Evolutionary conservation across 2,888 invertebrate species (phyloP).

Genomic region (Trachelus troglodyta): DNA sequence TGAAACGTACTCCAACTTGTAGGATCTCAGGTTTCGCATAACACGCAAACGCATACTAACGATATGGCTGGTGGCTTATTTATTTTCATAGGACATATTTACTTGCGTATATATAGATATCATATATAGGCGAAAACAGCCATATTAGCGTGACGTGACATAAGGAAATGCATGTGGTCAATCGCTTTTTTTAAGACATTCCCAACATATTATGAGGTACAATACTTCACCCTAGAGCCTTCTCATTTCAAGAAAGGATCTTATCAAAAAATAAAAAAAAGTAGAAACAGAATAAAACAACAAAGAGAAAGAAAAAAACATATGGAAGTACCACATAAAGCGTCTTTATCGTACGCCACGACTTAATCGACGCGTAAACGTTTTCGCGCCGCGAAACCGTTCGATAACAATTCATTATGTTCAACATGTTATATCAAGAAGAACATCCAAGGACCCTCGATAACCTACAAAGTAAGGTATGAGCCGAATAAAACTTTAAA

Average conservation of each 20-base stretch:
- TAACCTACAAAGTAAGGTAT: no score
- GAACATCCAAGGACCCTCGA: no score
- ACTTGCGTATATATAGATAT: slow-evolving; percentile 10
- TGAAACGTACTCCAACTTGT: not conserved
- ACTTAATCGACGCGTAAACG: not conserved
- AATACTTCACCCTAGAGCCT: not conserved
- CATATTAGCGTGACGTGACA: slow-evolving; percentile 10
- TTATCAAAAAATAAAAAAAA: not conserved
- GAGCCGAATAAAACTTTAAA: no score
- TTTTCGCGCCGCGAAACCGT: not conserved
- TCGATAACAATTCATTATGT: not conserved
- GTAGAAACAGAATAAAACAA: not conserved
- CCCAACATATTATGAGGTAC: not conserved
- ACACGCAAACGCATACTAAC: slow-evolving; percentile 5
- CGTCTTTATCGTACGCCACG: not conserved
- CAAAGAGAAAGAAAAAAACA: not conserved
- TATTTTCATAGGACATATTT: slow-evolving; percentile 15
- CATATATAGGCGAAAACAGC: slow-evolving; percentile 10
- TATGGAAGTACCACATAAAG: not conserved
- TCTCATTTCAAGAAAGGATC: not conserved
- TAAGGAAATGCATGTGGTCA: slow-evolving; percentile 18
- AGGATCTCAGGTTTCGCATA: not conserved
- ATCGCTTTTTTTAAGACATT: not conserved
- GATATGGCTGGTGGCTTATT: slow-evolving; percentile 24
- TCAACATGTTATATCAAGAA: not conserved